A percentile compares a stretch with the other conserved stretches of the same genome.
Evolutionary conservation across 2,113 vertebrate species (phyloP).

Genomic region (Alexandromys fortis): DNA sequence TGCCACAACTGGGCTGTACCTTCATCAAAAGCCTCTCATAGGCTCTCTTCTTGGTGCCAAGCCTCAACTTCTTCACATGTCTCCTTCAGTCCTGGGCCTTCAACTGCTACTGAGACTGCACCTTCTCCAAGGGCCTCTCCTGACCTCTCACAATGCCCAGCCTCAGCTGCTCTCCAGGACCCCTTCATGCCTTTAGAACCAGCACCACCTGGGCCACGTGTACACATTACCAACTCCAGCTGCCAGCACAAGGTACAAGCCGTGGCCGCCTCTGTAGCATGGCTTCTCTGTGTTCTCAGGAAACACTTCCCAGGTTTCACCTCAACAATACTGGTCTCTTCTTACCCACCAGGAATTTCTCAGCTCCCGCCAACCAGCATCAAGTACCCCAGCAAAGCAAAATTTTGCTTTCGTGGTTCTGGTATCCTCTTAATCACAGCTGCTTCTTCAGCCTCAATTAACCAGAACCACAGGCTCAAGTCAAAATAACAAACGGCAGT

Average conservation of each 20-base stretch:
- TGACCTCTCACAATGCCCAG: neutral
- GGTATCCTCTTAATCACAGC: neutral
- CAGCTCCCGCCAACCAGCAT: neutral
- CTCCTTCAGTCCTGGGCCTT: neutral
- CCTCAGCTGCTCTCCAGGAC: neutral
- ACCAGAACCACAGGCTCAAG: neutral
- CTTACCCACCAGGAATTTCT: neutral
- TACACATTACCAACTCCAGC: neutral
- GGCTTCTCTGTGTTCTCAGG: neutral
- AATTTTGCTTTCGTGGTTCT: neutral
- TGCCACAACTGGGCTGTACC: neutral
- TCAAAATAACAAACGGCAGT: neutral
- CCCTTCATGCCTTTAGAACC: neutral
- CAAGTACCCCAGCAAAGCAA: neutral
- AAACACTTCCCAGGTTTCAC: neutral
- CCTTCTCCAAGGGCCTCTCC: neutral
- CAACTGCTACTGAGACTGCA: neutral
- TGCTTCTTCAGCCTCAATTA: neutral
- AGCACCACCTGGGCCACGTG: neutral
- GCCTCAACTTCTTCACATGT: neutral
- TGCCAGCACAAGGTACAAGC: neutral
- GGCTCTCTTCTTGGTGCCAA: neutral
- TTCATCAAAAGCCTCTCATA: neutral
- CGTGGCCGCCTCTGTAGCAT: neutral
- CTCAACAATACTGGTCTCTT: neutral